Evolutionary conservation across 1,140 invertebrate genomes (phyloP).

Genomic region (Drosophila azteca): DNA sequence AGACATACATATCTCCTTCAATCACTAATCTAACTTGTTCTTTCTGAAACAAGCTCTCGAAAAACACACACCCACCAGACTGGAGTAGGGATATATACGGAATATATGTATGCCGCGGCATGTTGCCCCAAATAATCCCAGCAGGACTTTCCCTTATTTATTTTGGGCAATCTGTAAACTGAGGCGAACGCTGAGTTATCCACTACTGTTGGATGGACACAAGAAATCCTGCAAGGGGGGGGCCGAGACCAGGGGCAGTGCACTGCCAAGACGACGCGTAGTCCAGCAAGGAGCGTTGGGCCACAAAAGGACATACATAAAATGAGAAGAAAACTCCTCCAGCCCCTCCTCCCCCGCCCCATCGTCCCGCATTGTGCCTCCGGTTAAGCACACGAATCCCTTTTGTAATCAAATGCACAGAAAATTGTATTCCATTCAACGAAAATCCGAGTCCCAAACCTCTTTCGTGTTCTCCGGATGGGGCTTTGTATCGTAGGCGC

Average conservation of each 20-base stretch:
- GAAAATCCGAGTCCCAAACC: conserved; percentile 64
- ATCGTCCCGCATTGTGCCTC: conserved; percentile 42
- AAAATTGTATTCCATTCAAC: conserved; percentile 72
- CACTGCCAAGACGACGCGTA: background rate
- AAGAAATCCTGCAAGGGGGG: conserved; percentile 5
- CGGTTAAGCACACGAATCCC: conserved; percentile 76
- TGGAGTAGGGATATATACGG: too few relatives aligned
- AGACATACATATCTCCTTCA: too few relatives aligned
- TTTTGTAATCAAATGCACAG: conserved; percentile 80
- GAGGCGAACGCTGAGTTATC: background rate
- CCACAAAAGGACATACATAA: conserved; percentile 49
- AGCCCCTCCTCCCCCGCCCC: too few relatives aligned
- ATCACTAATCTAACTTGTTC: too few relatives aligned
- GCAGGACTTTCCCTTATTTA: too few relatives aligned
- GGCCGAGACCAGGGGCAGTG: too few relatives aligned
- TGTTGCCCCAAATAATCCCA: too few relatives aligned
- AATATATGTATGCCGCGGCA: too few relatives aligned
- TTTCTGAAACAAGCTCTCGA: too few relatives aligned
- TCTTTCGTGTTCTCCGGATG: conserved; percentile 73
- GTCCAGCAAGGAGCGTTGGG: conserved; percentile 14
- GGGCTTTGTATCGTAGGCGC: conserved; percentile 64
- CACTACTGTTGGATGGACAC: conserved; percentile 13
- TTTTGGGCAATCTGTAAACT: too few relatives aligned
- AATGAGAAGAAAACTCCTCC: conserved; percentile 23
- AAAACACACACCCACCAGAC: too few relatives aligned